Evolutionary conservation across 2,888 invertebrate species (phyloP), one percentile per base, ranked within the genome.

Genomic region (Eudasyphora cyanicolor): DNA sequence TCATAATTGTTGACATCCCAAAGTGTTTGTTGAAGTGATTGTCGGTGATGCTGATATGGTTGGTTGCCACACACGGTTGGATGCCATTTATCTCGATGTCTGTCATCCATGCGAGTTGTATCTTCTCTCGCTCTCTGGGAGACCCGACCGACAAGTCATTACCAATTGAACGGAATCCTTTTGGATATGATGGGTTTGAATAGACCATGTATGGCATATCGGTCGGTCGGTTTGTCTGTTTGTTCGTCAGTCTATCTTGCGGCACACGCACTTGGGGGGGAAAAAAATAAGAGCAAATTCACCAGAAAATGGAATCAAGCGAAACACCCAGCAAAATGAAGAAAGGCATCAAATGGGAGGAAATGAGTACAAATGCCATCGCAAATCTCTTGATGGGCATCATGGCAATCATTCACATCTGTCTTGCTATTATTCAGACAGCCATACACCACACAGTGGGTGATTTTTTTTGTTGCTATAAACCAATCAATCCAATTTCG

Each of bases 301-400:
- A 21, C 19, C 51, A 51, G 51, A 51, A 51, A 21, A 19, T n/a
- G 29, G 21, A 27, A 21, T 17, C 51, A 69, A 32, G 17, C 8
- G n/a, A 60, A 19, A 45, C 12, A 14, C 3, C 21, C 5, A 14
- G 19, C 14, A 62, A 3, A 38, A 49, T n/a, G 17, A 32, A 29
- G 17, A 10, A 70, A 51, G 51, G 3, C 64, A 60, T 19, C 57
- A 62, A 67, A 12, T 45, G 76, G 57, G 76, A 70, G 77, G 74
- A 82, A 82, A 67, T 57, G 42, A 29, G n/a, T 27, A 51, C 24
- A 75, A 69, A 62, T 76, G 67, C 67, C 67, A 54, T 57, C 51
- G 19, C 70, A 51, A 51, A 70, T 51, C 24, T 19, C 14, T 71
- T 71, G 60, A 64, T 78, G 21, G 42, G 8, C 64, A 38, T 71